phyloP scores from a whole-genome alignment of 2,113 vertebrate genomes.

The Dinomys branickii region DNA sequence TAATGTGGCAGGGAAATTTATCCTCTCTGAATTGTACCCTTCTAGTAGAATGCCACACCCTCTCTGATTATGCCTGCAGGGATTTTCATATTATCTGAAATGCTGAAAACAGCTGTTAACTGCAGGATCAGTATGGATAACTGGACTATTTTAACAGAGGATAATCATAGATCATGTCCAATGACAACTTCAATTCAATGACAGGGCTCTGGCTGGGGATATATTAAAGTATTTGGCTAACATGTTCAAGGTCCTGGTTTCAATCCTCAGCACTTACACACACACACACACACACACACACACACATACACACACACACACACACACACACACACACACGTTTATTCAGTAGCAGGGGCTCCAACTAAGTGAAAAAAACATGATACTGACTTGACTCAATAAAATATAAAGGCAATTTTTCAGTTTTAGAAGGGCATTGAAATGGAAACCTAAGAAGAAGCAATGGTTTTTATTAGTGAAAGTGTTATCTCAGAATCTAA shows the following conservation, averaged over 20 bases:
- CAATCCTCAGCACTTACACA: neutral
- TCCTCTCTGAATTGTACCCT: neutral
- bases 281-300: neutral
- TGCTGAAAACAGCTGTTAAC: constrained; percentile 12
- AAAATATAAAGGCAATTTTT: constrained; percentile 1
- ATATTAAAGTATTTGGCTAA: neutral
- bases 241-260: neutral
- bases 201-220: neutral
- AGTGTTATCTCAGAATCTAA: neutral
- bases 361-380: constrained; percentile 34
- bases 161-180: neutral
- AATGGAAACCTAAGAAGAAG: neutral
- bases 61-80: neutral
- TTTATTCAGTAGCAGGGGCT: neutral
- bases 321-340: neutral
- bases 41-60: neutral
- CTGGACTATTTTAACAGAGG: neutral
- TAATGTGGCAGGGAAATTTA: neutral
- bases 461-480: constrained; percentile 43
- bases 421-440: neutral
- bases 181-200: constrained; percentile 10
- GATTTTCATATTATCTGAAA: constrained; percentile 11
- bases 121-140: neutral
- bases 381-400: constrained; percentile 8
- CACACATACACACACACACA: neutral